Base-by-base conservation (phyloP, 1,140 invertebrate species). In the Conus ventricosus region DNA sequence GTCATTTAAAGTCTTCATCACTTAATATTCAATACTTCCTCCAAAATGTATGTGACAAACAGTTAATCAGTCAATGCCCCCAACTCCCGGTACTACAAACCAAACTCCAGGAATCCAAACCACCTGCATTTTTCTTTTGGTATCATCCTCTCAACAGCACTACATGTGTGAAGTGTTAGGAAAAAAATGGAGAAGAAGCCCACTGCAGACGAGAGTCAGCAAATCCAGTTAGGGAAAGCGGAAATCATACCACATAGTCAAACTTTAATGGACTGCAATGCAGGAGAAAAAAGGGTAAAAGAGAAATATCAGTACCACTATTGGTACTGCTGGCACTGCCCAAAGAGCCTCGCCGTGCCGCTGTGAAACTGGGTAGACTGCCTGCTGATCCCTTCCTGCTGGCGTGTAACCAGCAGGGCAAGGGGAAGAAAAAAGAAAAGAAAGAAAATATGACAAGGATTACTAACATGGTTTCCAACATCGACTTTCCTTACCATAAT, bases 311-410 rank as follows among this genome's bases (percentile, higher is more conserved):
- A 27, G 82, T 84, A 84, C 82, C 82, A 54, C 82, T 84, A 53
- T 51, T 84, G n/a, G 82, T 84, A 67, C 82, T 84, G 23, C 57
- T 84, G 82, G 82, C 82, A n/a, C 82, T 84, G 82, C 82, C 82
- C 55, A 84, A n/a, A 25, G 82, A 84, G 0, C 82, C 82, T 60
- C 82, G 54, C 23, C 82, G 82, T 13, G 82, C 82, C 39, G 82
- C 55, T 39, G 82, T 84, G 57, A 57, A 54, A 67, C 82, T 84
- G 20, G 82, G 82, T 17, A 84, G 82, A 20, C 57, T 84, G 82
- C 82, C 82, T 60, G 82, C 82, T 8, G 82, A 84, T 51, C 82
- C 82, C 27, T 84, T 84, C 20, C 82, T 84, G 82, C 7, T 63
- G 25, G 82, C 27, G 0, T 15, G 51, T 80, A 51, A 4, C 78